Conservation (phyloP, 2,888 invertebrate genomes). For the Tineola bisselliella region DNA sequence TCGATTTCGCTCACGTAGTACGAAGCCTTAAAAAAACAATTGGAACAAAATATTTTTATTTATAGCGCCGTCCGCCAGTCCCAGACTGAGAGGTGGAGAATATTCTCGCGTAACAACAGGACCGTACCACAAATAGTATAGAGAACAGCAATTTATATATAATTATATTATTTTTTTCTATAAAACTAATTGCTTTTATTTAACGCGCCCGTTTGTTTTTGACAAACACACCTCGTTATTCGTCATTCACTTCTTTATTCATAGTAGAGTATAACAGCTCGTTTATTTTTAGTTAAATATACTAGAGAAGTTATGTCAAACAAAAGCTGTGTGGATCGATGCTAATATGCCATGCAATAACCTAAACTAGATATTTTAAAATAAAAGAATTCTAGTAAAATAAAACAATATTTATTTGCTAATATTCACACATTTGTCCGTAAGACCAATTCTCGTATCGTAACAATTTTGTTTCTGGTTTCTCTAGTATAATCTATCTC, state of each 20-base stretch:
- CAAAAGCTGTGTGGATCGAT: too few species aligned
- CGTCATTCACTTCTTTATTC: slow-evolving; percentile 65
- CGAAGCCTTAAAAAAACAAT: slow-evolving; percentile 13
- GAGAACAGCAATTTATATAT: slow-evolving; percentile 23
- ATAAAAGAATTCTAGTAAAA: too few species aligned
- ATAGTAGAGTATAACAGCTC: neutral
- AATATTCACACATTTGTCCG: too few species aligned
- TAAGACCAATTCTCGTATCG: too few species aligned
- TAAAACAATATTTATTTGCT: too few species aligned
- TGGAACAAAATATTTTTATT: slow-evolving; percentile 32
- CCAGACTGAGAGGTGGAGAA: slow-evolving; percentile 61
- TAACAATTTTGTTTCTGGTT: too few species aligned
- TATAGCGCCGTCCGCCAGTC: slow-evolving; percentile 49
- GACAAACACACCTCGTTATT: slow-evolving; percentile 8
- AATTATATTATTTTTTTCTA: slow-evolving; percentile 21
- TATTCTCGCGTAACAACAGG: slow-evolving; percentile 53
- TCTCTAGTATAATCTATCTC: too few species aligned
- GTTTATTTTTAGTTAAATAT: too few species aligned
- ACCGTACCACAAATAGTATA: slow-evolving; percentile 63
- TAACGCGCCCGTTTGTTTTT: neutral
- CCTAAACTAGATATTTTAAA: too few species aligned
- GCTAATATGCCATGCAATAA: too few species aligned
- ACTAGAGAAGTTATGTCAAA: too few species aligned
- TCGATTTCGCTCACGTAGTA: neutral
- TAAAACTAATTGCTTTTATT: slow-evolving; percentile 39